phyloP scores from a whole-genome alignment of 2,113 vertebrate genomes.

The Dipodomys merriami region DNA sequence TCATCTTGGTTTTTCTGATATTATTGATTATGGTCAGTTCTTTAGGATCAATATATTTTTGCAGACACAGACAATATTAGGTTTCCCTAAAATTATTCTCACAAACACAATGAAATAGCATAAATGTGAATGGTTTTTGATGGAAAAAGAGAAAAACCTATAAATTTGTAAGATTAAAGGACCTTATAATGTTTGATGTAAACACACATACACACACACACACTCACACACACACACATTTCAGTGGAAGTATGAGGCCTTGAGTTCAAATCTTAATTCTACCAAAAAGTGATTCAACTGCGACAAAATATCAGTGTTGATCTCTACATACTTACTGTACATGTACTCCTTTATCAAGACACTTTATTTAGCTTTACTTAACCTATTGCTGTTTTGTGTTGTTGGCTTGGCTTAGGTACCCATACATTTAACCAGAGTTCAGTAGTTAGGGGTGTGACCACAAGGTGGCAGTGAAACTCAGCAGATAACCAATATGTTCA shows the following conservation, averaged over 20 bases:
- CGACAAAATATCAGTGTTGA: background rate
- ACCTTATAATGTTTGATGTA: background rate
- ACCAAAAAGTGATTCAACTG: background rate
- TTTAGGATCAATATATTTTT: no score
- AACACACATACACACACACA: background rate
- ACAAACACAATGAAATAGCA: background rate
- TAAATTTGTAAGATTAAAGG: background rate
- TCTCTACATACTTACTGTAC: background rate
- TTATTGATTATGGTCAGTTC: background rate
- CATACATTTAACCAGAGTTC: background rate
- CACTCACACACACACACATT: no score
- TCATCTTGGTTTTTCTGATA: background rate
- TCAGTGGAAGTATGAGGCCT: no score
- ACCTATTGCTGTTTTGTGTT: background rate
- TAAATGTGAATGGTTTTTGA: background rate
- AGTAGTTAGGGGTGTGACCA: conserved; percentile 12
- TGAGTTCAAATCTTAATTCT: no score
- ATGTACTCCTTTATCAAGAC: background rate
- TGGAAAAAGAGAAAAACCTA: background rate
- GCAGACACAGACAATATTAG: background rate
- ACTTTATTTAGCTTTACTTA: background rate
- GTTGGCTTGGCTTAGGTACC: no score
- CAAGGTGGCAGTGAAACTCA: background rate
- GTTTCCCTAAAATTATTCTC: background rate
- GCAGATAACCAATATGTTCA: background rate